phyloP scores from a whole-genome alignment of 1,140 invertebrate genomes.

The Tetramorium parvispinum region DNA sequence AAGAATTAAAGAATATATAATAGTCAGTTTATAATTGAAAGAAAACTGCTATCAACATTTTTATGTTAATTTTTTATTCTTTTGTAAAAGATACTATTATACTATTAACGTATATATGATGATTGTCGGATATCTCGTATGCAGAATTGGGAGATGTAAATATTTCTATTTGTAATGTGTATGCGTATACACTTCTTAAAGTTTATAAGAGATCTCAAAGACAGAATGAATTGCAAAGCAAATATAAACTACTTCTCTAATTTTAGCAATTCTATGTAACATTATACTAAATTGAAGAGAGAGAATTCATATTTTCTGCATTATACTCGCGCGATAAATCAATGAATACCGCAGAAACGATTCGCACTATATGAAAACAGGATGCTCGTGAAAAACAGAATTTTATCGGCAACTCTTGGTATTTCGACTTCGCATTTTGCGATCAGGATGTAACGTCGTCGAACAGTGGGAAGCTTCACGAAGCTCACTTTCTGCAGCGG shows the following conservation, averaged over 20 bases:
- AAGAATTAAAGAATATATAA: too few species aligned
- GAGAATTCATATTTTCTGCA: not conserved
- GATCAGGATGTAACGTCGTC: not conserved
- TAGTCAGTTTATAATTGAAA: too few species aligned
- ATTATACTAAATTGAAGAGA: not conserved
- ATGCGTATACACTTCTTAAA: too few species aligned
- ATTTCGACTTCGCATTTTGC: not conserved
- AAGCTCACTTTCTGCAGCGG: conserved; percentile 45
- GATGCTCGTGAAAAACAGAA: not conserved
- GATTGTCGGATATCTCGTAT: too few species aligned
- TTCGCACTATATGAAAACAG: not conserved
- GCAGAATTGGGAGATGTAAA: too few species aligned
- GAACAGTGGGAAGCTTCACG: not conserved
- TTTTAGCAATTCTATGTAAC: not conserved
- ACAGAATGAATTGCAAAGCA: too few species aligned
- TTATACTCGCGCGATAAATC: not conserved
- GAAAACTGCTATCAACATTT: not conserved
- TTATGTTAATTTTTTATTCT: too few species aligned
- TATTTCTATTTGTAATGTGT: not conserved
- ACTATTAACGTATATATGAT: too few species aligned
- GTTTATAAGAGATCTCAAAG: too few species aligned
- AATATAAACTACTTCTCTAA: not conserved
- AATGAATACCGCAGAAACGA: too few species aligned
- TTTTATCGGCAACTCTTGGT: not conserved
- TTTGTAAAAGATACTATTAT: too few species aligned